Base-by-base conservation (phyloP, 2,888 invertebrate species). In the Dione vanillae region DNA sequence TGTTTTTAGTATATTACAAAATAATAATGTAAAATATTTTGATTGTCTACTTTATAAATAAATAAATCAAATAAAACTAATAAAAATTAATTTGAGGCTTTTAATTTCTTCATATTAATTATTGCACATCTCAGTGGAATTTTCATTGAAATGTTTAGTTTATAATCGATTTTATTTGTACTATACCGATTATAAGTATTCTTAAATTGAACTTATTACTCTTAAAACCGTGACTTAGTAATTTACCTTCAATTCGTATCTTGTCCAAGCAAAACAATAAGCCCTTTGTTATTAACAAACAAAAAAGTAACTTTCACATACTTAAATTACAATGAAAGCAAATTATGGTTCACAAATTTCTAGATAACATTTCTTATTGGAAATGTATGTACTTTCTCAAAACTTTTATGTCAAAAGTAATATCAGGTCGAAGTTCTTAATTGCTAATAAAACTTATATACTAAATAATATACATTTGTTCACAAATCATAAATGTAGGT, bases 71-170 rank as follows among this genome's bases (percentile, higher is more conserved):
- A 49, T 49, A 49, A 49, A 49, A 49, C 49, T 19, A 49, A 49
- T 11, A 49, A 49, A 49, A 19, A 19, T 49, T 5, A 49, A 49
- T 11, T 27, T 49, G 19, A 56, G 37, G 56, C 37, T 56, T 56
- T 56, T 56, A 56, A 37, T 56, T 56, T 20, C 20, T 47, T 51
- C 12, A 16, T 56, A 52, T n/a, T 12, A 37, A 37, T 54, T 54
- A 37, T 56, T 16, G 37, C 37, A 16, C 35, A 54, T 54, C n/a
- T 37, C 54, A 54, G 11, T 54, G 37, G 3, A 16, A 37, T 35
- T 37, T 37, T 8, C 11, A 54, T 54, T 9, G 16, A 54, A 37
- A 37, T n/a, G 10, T 35, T 27, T 5, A 27, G 27, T 11, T 49
- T 27, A 37, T 16, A 54, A 54, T 54, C 37, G 16, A 37, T 37